Evolutionary conservation across 1,140 invertebrate species (phyloP), one percentile per base, ranked within the genome.

Genomic region (Penaeus vannamei): DNA sequence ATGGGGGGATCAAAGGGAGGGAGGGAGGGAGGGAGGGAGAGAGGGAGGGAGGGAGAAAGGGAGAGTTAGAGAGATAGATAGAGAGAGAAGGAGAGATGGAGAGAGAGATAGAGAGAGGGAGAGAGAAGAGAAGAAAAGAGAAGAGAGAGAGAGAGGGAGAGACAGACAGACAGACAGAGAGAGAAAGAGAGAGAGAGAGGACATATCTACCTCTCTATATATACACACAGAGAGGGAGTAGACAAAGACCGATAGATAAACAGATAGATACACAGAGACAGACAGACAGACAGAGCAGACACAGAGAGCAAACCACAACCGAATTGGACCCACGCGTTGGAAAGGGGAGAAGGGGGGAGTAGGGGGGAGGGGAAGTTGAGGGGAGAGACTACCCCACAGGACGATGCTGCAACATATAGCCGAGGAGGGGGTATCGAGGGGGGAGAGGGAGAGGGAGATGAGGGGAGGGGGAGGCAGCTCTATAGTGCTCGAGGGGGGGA

Each of bases 201-300:
- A n/a, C n/a, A n/a, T n/a, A n/a, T n/a, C n/a, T n/a, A n/a, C n/a
- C n/a, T n/a, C n/a, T n/a, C n/a, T n/a, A n/a, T n/a, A n/a, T n/a
- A n/a, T n/a, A n/a, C n/a, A n/a, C n/a, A n/a, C n/a, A n/a, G n/a
- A n/a, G n/a, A n/a, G n/a, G n/a, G n/a, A n/a, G n/a, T n/a, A n/a
- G n/a, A n/a, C n/a, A n/a, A n/a, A n/a, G n/a, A n/a, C n/a, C n/a
- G n/a, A n/a, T n/a, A n/a, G n/a, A n/a, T n/a, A n/a, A n/a, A 69
- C 60, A 64, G 62, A 84, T 60, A 36, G 83, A 69, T 19, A 53
- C 20, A 84, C 60, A 69, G 32, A 69, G 83, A 69, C 22, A 53
- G 62, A 69, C 20, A 84, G 29, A 69, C 22, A 42, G 32, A n/a
- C 0, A 66, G 23, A 53, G 17, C 23, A 8, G n/a, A 60, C 0